Evolutionary conservation across 2,888 invertebrate genomes (phyloP).

Genomic region (Calephelis perditalis): DNA sequence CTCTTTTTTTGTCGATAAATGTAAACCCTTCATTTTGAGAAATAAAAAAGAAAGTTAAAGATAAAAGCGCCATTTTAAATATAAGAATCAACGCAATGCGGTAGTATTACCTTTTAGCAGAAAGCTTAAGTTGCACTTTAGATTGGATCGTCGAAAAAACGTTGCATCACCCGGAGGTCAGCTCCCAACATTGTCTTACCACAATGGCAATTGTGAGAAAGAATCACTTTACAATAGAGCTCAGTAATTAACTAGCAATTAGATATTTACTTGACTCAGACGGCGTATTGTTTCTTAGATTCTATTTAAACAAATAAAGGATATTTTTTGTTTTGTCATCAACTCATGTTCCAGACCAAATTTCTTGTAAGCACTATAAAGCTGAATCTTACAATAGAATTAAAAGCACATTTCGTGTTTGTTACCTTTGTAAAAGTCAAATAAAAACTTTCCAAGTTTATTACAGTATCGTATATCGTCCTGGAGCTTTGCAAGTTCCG

Average conservation of each 20-base stretch:
- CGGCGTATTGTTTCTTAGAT: slow-evolving; percentile 42
- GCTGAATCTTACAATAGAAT: background rate
- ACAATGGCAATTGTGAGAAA: slow-evolving; percentile 76
- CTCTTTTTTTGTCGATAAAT: too few relatives aligned
- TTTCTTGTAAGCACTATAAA: too few relatives aligned
- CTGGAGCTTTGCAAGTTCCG: slow-evolving; percentile 4
- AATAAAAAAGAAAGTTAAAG: slow-evolving; percentile 4
- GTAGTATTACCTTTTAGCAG: slow-evolving; percentile 11
- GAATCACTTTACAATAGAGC: slow-evolving; percentile 61
- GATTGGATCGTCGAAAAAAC: slow-evolving; percentile 41
- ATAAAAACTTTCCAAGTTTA: slow-evolving; percentile 9
- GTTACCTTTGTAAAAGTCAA: slow-evolving; percentile 4
- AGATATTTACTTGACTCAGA: slow-evolving; percentile 57
- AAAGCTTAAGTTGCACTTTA: slow-evolving; percentile 24
- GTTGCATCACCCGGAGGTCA: slow-evolving; percentile 66
- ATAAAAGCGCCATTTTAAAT: background rate
- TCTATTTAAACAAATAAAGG: slow-evolving; percentile 43
- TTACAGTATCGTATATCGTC: slow-evolving; percentile 9
- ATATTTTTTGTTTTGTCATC: background rate
- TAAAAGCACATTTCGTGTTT: background rate
- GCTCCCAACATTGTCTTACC: slow-evolving; percentile 71
- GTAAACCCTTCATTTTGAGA: too few relatives aligned
- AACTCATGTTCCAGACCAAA: too few relatives aligned
- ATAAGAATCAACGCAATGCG: background rate
- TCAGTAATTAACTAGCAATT: slow-evolving; percentile 69